Evolutionary conservation across 2,797 vertebrate genomes (phyloP).

Genomic region (Rhinatrema bivittatum): DNA sequence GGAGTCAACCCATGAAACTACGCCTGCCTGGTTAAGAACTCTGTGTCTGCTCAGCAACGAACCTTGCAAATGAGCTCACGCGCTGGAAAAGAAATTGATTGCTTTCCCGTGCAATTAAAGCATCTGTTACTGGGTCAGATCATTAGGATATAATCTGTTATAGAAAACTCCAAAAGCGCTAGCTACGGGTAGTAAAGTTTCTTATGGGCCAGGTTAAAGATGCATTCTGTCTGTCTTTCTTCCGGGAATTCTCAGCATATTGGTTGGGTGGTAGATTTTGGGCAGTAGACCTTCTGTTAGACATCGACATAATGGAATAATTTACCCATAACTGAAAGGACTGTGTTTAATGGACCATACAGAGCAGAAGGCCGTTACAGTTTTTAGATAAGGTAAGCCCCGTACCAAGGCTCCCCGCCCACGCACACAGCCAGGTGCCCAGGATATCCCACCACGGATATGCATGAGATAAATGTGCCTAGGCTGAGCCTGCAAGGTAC

Average conservation of each 20-base stretch:
- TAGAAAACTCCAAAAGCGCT: constrained; percentile 47
- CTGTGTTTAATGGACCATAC: too few species aligned
- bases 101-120: constrained; percentile 73
- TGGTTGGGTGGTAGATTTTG: constrained; percentile 2
- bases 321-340: constrained; percentile 30
- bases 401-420: too few species aligned
- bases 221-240: constrained; percentile 22
- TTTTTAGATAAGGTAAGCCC: too few species aligned
- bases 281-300: constrained; percentile 10
- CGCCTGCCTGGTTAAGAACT: constrained; percentile 56
- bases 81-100: constrained; percentile 73
- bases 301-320: constrained; percentile 16
- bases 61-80: constrained; percentile 56
- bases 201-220: constrained; percentile 55
- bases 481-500: too few species aligned
- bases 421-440: too few species aligned
- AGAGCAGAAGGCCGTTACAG: too few species aligned
- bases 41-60: constrained; percentile 45
- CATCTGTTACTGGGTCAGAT: constrained; percentile 66
- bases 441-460: too few species aligned
- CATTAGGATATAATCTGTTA: constrained; percentile 71
- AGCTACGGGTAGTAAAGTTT: constrained; percentile 59
- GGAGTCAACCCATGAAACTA: constrained; percentile 27
- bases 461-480: too few species aligned
- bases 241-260: constrained; percentile 29